Percentiles rank a stretch among this genome's conserved stretches.
phyloP scores from a whole-genome alignment of 2,888 invertebrate genomes.

The Molorchus minor region DNA sequence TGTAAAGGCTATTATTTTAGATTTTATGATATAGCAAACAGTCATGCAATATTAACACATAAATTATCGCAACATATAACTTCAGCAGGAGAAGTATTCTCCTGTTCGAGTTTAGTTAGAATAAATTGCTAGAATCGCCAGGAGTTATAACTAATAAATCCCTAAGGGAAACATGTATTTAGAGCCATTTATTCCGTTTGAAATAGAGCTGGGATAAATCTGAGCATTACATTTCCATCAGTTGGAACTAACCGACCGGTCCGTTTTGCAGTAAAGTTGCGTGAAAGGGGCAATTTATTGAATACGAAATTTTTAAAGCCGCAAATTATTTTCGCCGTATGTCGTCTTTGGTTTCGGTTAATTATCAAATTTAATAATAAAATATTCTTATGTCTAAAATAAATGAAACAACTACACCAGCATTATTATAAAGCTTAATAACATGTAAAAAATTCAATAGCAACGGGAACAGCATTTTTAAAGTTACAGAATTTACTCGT shows the following conservation, averaged over 20 bases:
- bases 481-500: too few relatives aligned
- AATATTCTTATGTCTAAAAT: too few relatives aligned
- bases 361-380: too few relatives aligned
- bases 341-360: neutral
- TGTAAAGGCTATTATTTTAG: too few relatives aligned
- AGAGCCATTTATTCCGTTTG: slow-evolving; percentile 21
- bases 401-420: too few relatives aligned
- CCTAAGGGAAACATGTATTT: slow-evolving; percentile 18
- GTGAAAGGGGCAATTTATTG: slow-evolving; percentile 3
- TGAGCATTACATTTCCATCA: slow-evolving; percentile 19
- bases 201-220: slow-evolving; percentile 20
- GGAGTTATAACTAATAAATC: slow-evolving; percentile 20
- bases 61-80: too few relatives aligned
- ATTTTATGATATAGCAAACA: too few relatives aligned
- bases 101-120: slow-evolving; percentile 3
- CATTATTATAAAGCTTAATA: too few relatives aligned
- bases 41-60: too few relatives aligned
- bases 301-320: neutral
- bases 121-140: slow-evolving; percentile 19
- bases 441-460: too few relatives aligned
- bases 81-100: slow-evolving; percentile 10
- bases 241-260: neutral
- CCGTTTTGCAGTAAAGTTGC: neutral
- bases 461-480: too few relatives aligned
- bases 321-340: too few relatives aligned